Evolutionary conservation across 2,113 vertebrate genomes (phyloP), one percentile per base, ranked within the genome.

Genomic region (Anhinga rufa): DNA sequence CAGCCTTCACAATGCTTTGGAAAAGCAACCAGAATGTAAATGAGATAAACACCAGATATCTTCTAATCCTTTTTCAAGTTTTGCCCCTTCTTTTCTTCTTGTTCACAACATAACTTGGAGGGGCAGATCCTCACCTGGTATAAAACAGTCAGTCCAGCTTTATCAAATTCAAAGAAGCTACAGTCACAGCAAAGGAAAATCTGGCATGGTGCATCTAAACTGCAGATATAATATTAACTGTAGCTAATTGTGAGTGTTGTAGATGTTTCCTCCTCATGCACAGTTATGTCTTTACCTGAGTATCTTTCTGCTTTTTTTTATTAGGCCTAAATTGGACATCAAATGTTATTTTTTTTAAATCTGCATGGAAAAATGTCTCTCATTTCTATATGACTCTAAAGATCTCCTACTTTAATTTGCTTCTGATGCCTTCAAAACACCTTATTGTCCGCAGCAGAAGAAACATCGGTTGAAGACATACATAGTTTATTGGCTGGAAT

Each of bases 401-500:
- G 64, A 88, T 96, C 65, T 93, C 52, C 83, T 95, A 89, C 52
- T 96, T 96, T 97, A 91, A 96, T 97, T 97, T 96, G 68, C 76
- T 91, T 90, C 92, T 88, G 82, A 95, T 80, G 79, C 93, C 95
- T 96, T 92, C 83, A 94, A 95, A 96, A 96, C 75, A 68, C 95
- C 92, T 87, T 79, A 78, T 34, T 92, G 90, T 82, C 87, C 0
- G 0, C 74, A 93, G 82, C 9, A 96, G 94, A 90, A 96, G 77
- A 96, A 97, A 96, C 94, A 97, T 95, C 95, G 96, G 95, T 82
- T 96, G 91, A 95, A 96, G 92, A 93, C 88, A 91, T 80, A 88
- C 89, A 57, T 24, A 91, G 92, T 96, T 96, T 94, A 93, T 75
- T 95, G 93, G 62, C 86, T 96, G 91, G 58, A 79, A 80, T 75